Base-by-base conservation (phyloP, 1,140 invertebrate species). In the Pteromalus puparum region DNA sequence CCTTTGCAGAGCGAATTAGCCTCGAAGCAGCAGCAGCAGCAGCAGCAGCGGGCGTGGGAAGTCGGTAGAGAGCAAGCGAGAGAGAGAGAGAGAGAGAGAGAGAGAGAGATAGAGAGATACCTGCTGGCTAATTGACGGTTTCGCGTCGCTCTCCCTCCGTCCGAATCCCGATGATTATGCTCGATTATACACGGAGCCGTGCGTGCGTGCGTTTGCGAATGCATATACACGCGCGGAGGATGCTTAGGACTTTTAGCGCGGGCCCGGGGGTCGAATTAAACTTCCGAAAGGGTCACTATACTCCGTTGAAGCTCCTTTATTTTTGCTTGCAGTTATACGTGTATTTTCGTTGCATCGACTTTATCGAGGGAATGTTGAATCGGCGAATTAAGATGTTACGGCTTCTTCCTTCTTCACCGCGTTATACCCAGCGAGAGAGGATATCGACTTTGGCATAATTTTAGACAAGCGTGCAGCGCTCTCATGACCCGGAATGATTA, bases 81-180 rank as follows among this genome's bases (percentile, higher is more conserved):
- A 61, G 15, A 21, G 13, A 78, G 5, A 53, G 15, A 61, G 15
- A 21, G 13, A 78, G 48, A 53, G 18, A 53, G 48, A 2, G 48
- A 1, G 48, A 53, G 15, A 61, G 15, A 21, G 13, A 78, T 4
- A 53, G 15, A 61, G 15, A 21, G 13, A 78, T 86, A 61, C 65
- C 65, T 30, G 85, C 77, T 30, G 53, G 13, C 65, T 85, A 85
- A 85, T 85, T 85, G 84, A 85, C 72, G 84, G 84, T 81, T 46
- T 48, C 74, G 28, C 12, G 46, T 28, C 79, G 34, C 24, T 70
- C 30, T 80, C 78, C 68, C 65, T 68, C 24, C 18, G 10, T 80
- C 34, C 42, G n/a, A 42, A 26, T 46, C 30, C 46, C 26, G 30
- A 34, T 34, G 26, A 72, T 72, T 72, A 61, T 70, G 67, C 26